Evolutionary conservation across 2,888 invertebrate species (phyloP).

Genomic region (Ectropis crepuscularia): DNA sequence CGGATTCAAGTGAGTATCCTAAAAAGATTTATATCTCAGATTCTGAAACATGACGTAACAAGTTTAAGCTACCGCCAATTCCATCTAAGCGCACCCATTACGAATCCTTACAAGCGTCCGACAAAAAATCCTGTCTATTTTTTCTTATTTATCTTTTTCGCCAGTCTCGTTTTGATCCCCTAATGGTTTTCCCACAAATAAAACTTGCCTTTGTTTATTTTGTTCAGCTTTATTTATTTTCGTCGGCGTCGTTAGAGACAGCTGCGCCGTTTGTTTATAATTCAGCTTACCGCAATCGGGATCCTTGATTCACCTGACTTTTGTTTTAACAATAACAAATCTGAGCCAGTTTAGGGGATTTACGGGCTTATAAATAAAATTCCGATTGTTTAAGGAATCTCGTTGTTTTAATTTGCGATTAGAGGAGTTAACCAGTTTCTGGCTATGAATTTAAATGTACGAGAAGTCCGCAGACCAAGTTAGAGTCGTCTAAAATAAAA

Average conservation of each 20-base stretch:
- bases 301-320: slow-evolving; percentile 62
- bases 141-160: slow-evolving; percentile 66
- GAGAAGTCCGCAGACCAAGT: no score
- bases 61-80: slow-evolving; percentile 37
- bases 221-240: slow-evolving; percentile 72
- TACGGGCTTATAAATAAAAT: slow-evolving; percentile 30
- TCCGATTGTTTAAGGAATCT: slow-evolving; percentile 26
- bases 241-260: slow-evolving; percentile 66
- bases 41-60: slow-evolving; percentile 32
- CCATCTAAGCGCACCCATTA: slow-evolving; percentile 39
- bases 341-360: slow-evolving; percentile 44
- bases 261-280: slow-evolving; percentile 71
- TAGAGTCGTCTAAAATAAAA: no score
- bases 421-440: slow-evolving; percentile 3
- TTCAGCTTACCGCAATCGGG: slow-evolving; percentile 67
- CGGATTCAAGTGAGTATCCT: not conserved
- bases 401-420: slow-evolving; percentile 31
- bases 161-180: slow-evolving; percentile 66
- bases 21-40: slow-evolving; percentile 24
- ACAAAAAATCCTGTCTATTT: slow-evolving; percentile 50
- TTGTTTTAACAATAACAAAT: slow-evolving; percentile 48
- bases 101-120: slow-evolving; percentile 49
- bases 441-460: slow-evolving; percentile 11
- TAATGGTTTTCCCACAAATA: slow-evolving; percentile 77
- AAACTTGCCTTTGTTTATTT: slow-evolving; percentile 73